Base-by-base conservation (phyloP, 2,113 vertebrate species). In the Siphamia tubifer region DNA sequence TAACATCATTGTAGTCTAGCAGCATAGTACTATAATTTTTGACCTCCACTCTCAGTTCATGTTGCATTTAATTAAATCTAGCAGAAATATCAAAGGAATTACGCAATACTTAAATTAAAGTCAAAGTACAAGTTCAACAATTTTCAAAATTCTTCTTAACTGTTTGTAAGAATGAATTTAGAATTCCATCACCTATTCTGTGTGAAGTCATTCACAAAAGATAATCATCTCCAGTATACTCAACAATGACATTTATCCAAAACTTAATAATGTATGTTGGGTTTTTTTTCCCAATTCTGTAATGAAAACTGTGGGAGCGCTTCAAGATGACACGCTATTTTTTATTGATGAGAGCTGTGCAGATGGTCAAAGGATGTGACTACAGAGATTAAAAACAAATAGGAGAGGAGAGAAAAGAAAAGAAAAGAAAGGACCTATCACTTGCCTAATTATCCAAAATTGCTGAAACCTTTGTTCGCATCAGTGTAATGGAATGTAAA, bases 281-380 rank as follows among this genome's bases (percentile, higher is more conserved):
- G n/a, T n/a, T 40, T 44, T 20, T 61, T 38, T 68, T 24, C 13
- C 49, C 51, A 38, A n/a, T n/a, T n/a, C n/a, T n/a, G n/a, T n/a
- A 15, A 57, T 30, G 28, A 21, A 32, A 16, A 16, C 40, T 20
- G 1, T 0, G 20, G 30, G n/a, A 36, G 30, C 32, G 24, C n/a
- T 45, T 47, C 10, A 10, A 54, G 52, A 55, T 32, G 4, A 27
- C 2, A n/a, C 38, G 17, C 16, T 42, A 47, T 49, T 51, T 16
- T 15, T 47, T 13, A 49, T 25, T n/a, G n/a, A n/a, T n/a, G n/a
- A n/a, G n/a, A n/a, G n/a, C n/a, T n/a, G n/a, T n/a, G n/a, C n/a
- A n/a, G n/a, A n/a, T n/a, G n/a, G n/a, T n/a, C n/a, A n/a, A n/a
- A n/a, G n/a, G n/a, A n/a, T n/a, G n/a, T n/a, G n/a, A n/a, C n/a